These are phyloP conservation scores for Microctonus hyperodae DNA, from an alignment of 2,888 invertebrate genomes.

Conservation along the genomic window DNA sequence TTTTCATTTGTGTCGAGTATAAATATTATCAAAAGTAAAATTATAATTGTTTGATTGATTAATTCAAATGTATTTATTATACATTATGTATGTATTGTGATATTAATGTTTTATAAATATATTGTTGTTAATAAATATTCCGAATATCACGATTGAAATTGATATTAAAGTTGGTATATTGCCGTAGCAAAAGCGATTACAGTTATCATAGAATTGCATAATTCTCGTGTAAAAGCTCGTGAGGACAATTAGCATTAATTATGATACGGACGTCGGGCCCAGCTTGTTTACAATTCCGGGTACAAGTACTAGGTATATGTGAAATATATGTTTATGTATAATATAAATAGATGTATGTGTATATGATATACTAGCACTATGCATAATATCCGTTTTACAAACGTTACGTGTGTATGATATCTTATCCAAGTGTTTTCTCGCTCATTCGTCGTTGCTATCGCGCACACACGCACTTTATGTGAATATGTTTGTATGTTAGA, in stretches of 20 bases:
- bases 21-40: neutral
- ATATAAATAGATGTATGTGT: neutral
- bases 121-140: neutral
- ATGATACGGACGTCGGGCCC: constrained; percentile 47
- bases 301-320: constrained; percentile 22
- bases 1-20: neutral
- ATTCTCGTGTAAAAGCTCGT: constrained; percentile 48
- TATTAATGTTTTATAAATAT: no score
- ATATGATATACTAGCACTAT: constrained; percentile 11
- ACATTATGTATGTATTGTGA: no score
- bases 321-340: neutral
- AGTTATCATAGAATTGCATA: constrained; percentile 46
- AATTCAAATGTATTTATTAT: neutral
- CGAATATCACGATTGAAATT: constrained; percentile 14
- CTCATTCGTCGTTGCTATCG: constrained; percentile 3
- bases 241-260: constrained; percentile 56
- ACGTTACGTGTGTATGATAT: constrained; percentile 18
- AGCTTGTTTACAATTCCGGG: constrained; percentile 52
- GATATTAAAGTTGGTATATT: neutral
- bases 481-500: no score
- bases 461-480: neutral
- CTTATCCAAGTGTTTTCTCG: constrained; percentile 29
- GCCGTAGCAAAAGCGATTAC: constrained; percentile 38
- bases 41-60: neutral
- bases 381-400: constrained; percentile 31